Conservation (phyloP, 2,113 vertebrate genomes). For the Nothoprocta pentlandii region DNA sequence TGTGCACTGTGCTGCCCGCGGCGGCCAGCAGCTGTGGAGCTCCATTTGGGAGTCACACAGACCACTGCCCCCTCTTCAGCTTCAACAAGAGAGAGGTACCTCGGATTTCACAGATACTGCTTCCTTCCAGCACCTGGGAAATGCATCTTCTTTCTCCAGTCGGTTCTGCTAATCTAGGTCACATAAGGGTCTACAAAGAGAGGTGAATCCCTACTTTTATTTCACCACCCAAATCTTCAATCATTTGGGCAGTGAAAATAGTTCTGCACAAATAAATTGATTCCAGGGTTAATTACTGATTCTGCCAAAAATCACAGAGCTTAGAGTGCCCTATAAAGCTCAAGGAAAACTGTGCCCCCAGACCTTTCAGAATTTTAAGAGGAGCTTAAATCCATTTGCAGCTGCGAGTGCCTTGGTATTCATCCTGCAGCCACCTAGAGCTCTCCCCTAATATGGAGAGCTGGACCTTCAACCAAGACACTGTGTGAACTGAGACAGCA, state of each 20-base stretch:
- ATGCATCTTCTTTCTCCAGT: neutral
- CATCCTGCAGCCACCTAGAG: neutral
- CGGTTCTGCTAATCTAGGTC: conserved; percentile 26
- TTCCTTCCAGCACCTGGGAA: conserved; percentile 3
- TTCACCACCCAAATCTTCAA: neutral
- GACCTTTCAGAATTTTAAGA: neutral
- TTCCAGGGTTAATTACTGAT: neutral
- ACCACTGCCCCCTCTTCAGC: neutral
- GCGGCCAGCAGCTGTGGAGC: neutral
- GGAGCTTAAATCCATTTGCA: neutral
- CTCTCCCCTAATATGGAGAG: neutral
- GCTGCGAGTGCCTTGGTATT: neutral
- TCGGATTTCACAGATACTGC: neutral
- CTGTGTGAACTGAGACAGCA: neutral
- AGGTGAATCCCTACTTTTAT: neutral
- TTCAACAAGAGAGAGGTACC: neutral
- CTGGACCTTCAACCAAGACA: neutral
- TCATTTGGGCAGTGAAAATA: neutral
- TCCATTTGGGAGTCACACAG: neutral
- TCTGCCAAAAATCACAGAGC: neutral
- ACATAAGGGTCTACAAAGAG: neutral
- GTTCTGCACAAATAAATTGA: neutral
- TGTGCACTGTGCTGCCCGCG: neutral
- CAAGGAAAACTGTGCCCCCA: neutral
- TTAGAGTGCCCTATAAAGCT: neutral